Evolutionary conservation across 2,113 vertebrate genomes (phyloP), one percentile per base, ranked within the genome.

Genomic region (Cephalopterus ornatus): DNA sequence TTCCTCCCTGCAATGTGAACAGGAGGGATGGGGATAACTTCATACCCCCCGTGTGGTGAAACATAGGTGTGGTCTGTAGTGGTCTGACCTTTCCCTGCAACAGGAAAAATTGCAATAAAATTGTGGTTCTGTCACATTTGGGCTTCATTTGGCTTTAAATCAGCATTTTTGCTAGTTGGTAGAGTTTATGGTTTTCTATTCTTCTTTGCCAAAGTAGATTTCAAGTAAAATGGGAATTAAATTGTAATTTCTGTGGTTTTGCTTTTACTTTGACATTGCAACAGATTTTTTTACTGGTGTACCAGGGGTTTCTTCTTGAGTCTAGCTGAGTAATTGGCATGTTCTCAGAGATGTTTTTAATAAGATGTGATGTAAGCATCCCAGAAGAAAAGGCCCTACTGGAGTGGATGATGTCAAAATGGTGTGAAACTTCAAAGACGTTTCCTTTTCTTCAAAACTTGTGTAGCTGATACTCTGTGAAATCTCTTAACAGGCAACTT

Each of bases 41-140:
- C 3, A 0, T 3, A 9, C 8, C 14, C 8, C 6, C 0, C 2
- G 2, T 4, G 58, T 6, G 65, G 21, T 16, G 28, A 7, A 15
- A 1, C 7, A 6, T 22, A 47, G 46, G 46, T 47, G 46, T 7
- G 47, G n/a, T 9, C 11, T 65, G 1, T 3, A 1, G 1, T 9
- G 8, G 7, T 6, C 30, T 27, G 70, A 1, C 21, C 53, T 3
- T 2, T 2, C 6, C 27, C 32, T 6, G 33, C 22, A 8, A 4
- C 3, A 18, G 50, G 23, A 22, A 22, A 33, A 32, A 5, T 0
- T 22, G 12, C 42, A 6, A 5, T 18, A 5, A 7, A 3, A 3
- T n/a, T 7, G 4, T 28, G 24, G 3, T 22, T 10, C 39, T 3
- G 1, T 4, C 22, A 1, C 0, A 4, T 14, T 28, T 8, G 32